Base-by-base conservation (phyloP, 1,140 invertebrate species). In the Euwallacea fornicatus region DNA sequence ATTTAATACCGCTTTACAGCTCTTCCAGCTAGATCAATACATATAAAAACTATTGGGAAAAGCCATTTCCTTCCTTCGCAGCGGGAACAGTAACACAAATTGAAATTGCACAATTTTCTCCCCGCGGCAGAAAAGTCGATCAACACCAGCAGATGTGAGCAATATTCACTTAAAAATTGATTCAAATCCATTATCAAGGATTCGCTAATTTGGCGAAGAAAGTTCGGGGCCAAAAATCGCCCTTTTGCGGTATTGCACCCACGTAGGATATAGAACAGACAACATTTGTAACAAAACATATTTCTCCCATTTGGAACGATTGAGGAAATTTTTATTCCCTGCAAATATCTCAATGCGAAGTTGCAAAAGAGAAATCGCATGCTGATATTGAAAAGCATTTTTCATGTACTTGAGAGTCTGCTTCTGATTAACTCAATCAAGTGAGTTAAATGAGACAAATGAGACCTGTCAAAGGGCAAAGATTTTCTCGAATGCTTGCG, bases 361-460 rank as follows among this genome's bases (percentile, higher is more conserved):
- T 9, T 13, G 16, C 54, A 11, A 16, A 56, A 56, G 15, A 11
- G 16, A 13, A 56, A 13, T 21, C 16, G n/a, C 11, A 8, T 15
- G 54, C 16, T 56, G 54, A 60, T 60, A 42, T 10, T 60, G 58
- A 60, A 60, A 60, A 60, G 16, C 58, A 60, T 60, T 60, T 60
- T 60, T 60, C 58, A 60, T 60, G 58, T 47, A 44, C 10, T 63
- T 63, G 42, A 33, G 13, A 33, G 61, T 15, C 42, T 63, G 42
- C 46, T 63, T 63, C 10, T 44, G 61, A 46, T 63, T 47, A 47
- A 63, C 42, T 15, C 61, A 47, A 63, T 63, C 61, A 44, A 63
- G 42, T 47, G 61, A 15, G 46, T 43, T 63, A 63, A 44, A 63
- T 46, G 42, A 63, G 43, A 63, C 42, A 63, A 63, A 63, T 63